phyloP scores from a whole-genome alignment of 2,888 invertebrate species.

The Craniophora ligustri region DNA sequence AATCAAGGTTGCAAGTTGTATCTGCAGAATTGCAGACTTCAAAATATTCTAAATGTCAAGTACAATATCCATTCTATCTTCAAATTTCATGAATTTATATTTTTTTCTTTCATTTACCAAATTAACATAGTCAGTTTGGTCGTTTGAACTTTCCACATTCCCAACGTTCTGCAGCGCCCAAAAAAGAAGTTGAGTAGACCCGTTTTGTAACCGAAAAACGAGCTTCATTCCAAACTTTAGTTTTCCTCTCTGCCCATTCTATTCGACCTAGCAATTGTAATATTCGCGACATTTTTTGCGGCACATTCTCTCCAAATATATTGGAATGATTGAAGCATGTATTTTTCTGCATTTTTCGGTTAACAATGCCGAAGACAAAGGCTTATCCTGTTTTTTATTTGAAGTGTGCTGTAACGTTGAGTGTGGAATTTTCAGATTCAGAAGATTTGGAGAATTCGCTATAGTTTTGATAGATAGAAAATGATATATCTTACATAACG shows the following conservation, averaged over 20 bases:
- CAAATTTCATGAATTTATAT: no score
- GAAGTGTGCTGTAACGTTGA: neutral
- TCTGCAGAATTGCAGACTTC: no score
- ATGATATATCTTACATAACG: no score
- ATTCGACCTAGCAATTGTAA: neutral
- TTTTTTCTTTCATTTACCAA: no score
- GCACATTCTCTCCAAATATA: neutral
- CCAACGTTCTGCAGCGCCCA: neutral
- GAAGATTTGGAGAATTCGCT: no score
- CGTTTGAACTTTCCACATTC: neutral
- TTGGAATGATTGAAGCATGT: conserved; percentile 4
- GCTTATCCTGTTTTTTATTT: neutral
- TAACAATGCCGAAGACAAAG: conserved; percentile 8
- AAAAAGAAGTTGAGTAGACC: neutral
- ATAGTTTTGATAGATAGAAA: no score
- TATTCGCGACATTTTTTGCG: neutral
- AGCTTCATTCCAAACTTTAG: neutral
- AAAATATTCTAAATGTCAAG: no score
- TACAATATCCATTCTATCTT: no score
- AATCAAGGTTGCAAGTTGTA: no score
- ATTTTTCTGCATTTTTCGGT: neutral
- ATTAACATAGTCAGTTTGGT: no score
- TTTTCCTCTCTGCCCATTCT: neutral
- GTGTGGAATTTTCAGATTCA: no score
- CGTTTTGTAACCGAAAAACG: neutral